phyloP scores from a whole-genome alignment of 2,113 vertebrate species.

The Uropsilus gracilis region DNA sequence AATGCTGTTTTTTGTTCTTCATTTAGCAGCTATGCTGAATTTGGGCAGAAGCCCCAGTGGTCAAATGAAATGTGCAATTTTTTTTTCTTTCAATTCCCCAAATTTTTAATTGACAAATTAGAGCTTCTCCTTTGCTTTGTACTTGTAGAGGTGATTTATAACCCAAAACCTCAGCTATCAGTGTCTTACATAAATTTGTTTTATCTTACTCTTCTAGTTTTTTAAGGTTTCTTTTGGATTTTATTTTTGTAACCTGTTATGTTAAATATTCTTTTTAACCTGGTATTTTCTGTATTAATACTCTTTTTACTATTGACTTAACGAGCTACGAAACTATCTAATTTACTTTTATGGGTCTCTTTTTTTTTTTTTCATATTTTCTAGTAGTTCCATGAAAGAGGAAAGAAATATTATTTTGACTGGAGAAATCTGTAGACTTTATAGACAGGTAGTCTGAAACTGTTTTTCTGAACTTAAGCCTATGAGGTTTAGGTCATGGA shows the following conservation, averaged over 20 bases:
- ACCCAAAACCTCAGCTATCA: not conserved
- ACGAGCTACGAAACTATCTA: not conserved
- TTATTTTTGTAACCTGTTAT: not conserved
- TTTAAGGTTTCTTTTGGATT: slow-evolving; percentile 24
- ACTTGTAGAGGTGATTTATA: not conserved
- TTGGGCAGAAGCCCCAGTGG: not conserved
- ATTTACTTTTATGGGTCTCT: not conserved
- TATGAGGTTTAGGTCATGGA: not conserved
- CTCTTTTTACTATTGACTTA: slow-evolving; percentile 17
- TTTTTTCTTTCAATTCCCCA: not conserved
- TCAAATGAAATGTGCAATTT: slow-evolving; percentile 5
- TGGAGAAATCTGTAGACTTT: slow-evolving; percentile 37
- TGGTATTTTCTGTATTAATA: not conserved
- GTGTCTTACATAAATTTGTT: slow-evolving; percentile 13
- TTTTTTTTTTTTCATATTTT: not conserved
- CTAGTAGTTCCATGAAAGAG: not conserved
- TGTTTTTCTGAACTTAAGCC: slow-evolving; percentile 19
- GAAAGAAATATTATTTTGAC: not conserved
- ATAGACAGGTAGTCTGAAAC: not conserved
- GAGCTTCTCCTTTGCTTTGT: not conserved
- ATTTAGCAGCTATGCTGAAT: not conserved
- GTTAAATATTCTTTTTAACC: no score
- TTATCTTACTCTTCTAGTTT: not conserved
- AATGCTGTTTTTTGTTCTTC: slow-evolving; percentile 13
- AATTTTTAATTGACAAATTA: not conserved